Percentiles rank a stretch among this genome's conserved stretches.
These are phyloP conservation scores for Parascotia fuliginaria DNA, from an alignment of 2,888 invertebrate genomes.

Conservation along the genomic window DNA sequence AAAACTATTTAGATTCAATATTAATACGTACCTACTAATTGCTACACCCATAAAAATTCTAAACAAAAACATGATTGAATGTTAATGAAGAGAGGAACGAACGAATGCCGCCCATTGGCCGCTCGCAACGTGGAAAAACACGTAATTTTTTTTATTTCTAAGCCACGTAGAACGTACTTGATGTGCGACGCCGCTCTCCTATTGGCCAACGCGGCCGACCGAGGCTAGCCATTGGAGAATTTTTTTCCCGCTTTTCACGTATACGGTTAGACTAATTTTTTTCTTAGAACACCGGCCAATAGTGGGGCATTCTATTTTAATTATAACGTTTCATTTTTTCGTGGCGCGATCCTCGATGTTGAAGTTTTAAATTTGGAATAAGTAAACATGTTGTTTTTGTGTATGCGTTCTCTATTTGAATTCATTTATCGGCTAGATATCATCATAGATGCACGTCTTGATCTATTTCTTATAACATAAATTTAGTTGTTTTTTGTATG, in stretches of 20 bases:
- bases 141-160: conserved; percentile 79
- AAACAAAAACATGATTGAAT: conserved; percentile 65
- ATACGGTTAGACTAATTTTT: conserved; percentile 73
- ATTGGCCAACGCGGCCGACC: conserved; percentile 65
- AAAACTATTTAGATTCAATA: conserved; percentile 15
- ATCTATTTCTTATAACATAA: not conserved
- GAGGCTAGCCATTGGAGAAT: conserved; percentile 71
- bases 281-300: conserved; percentile 80
- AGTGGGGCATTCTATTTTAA: conserved; percentile 74
- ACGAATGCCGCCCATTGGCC: conserved; percentile 69
- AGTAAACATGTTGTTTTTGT: conserved; percentile 19
- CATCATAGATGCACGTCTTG: conserved; percentile 1
- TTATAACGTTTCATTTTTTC: conserved; percentile 68
- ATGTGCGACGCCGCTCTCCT: conserved; percentile 54
- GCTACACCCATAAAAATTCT: conserved; percentile 34
- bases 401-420: conserved; percentile 17
- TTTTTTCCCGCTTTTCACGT: conserved; percentile 83
- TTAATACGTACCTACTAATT: conserved; percentile 28
- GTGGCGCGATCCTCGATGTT: conserved; percentile 41
- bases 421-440: conserved; percentile 2
- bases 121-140: conserved; percentile 77
- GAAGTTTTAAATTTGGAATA: conserved; percentile 45
- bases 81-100: conserved; percentile 69
- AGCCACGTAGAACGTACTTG: conserved; percentile 81
- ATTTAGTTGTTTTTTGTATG: conserved; percentile 1